Evolutionary conservation across 1,140 invertebrate species (phyloP).

Genomic region (Lethrus apterus): DNA sequence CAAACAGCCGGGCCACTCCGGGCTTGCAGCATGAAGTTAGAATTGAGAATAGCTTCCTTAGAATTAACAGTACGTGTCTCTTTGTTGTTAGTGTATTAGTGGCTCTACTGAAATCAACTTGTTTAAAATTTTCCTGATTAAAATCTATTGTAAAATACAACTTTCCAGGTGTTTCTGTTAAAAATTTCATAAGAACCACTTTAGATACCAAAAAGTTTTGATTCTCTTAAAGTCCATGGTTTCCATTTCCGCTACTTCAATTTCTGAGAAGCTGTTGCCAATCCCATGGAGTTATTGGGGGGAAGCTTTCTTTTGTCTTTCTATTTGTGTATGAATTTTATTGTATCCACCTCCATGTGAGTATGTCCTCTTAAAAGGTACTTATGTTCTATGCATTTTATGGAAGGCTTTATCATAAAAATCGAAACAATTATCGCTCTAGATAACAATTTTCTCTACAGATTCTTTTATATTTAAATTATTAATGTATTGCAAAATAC

Average conservation of each 20-base stretch:
- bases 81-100: no score
- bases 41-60: no score
- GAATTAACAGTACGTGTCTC: no score
- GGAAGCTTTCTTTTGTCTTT: constrained; percentile 23
- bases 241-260: constrained; percentile 15
- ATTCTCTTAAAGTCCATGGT: constrained; percentile 16
- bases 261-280: constrained; percentile 17
- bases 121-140: not conserved
- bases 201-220: constrained; percentile 17
- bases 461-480: constrained; percentile 14
- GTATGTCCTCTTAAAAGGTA: constrained; percentile 19
- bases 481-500: constrained; percentile 17
- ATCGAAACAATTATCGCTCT: constrained; percentile 14
- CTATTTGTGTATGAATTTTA: constrained; percentile 20
- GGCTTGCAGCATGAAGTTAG: no score
- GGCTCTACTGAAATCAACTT: constrained; percentile 7
- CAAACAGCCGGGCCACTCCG: no score
- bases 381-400: constrained; percentile 20
- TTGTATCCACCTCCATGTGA: constrained; percentile 18
- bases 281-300: constrained; percentile 18
- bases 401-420: constrained; percentile 19
- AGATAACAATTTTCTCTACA: constrained; percentile 10
- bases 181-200: constrained; percentile 16
- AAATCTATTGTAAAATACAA: constrained; percentile 7
- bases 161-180: constrained; percentile 7